A percentile compares a stretch with the other conserved stretches of the same genome.
phyloP scores from a whole-genome alignment of 2,113 vertebrate genomes.

The Camarhynchus parvulus region DNA sequence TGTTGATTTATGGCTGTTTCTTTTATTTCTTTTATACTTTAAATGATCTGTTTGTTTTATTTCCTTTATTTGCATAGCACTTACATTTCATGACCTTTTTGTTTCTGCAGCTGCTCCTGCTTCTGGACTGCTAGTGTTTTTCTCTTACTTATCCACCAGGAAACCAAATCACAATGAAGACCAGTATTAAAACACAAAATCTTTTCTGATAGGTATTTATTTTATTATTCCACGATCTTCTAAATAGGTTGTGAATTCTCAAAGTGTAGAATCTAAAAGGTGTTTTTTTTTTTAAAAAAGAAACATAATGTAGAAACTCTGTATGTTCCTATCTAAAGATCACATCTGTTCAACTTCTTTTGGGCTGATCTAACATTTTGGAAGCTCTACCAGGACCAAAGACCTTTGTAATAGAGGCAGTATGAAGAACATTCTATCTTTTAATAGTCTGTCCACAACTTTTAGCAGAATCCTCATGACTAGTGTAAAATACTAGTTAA shows the following conservation, averaged over 20 bases:
- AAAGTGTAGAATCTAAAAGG: background rate
- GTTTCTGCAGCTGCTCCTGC: conserved; percentile 54
- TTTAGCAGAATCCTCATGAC: background rate
- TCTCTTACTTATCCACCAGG: background rate
- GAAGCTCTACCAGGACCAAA: background rate
- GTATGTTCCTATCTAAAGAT: background rate
- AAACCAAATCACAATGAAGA: conserved; percentile 9
- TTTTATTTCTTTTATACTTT: conserved; percentile 39
- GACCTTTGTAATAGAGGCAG: background rate
- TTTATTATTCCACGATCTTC: background rate
- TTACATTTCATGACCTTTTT: conserved; percentile 62
- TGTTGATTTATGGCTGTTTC: conserved; percentile 3
- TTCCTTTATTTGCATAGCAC: conserved; percentile 57
- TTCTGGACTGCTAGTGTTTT: conserved; percentile 15
- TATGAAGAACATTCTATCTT: background rate
- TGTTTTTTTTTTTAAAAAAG: background rate
- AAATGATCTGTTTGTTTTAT: conserved; percentile 56
- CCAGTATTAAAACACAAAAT: background rate
- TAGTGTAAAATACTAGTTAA: background rate
- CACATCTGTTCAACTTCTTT: background rate
- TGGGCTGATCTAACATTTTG: background rate
- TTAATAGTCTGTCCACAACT: background rate
- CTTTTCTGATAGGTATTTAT: background rate
- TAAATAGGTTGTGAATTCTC: background rate
- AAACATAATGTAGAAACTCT: background rate